Evolutionary conservation across 2,888 invertebrate species (phyloP).

Genomic region (Meloe dianella): DNA sequence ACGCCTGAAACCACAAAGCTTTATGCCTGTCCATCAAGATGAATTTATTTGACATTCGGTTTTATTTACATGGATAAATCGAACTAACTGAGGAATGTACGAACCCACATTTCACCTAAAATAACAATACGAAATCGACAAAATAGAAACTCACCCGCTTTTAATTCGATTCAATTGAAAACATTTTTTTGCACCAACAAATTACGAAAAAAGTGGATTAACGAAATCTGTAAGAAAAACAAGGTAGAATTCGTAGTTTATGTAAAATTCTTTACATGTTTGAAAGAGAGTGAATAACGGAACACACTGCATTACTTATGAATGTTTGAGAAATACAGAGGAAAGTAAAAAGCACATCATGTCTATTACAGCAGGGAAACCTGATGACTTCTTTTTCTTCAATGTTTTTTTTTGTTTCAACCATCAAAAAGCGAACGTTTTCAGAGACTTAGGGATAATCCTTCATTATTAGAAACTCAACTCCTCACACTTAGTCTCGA

Average conservation of each 20-base stretch:
- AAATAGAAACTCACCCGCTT: background rate
- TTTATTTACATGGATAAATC: slow-evolving; percentile 17
- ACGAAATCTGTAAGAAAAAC: background rate
- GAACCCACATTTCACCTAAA: background rate
- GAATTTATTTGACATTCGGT: slow-evolving; percentile 24
- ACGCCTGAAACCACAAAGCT: slow-evolving; percentile 19
- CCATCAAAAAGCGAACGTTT: slow-evolving; percentile 47
- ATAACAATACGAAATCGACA: background rate
- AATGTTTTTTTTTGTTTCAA: slow-evolving; percentile 39
- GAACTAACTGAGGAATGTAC: slow-evolving; percentile 17
- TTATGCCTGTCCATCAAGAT: slow-evolving; percentile 22
- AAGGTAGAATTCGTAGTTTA: slow-evolving; percentile 13
- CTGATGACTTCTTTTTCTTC: slow-evolving; percentile 47
- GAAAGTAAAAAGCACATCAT: slow-evolving; percentile 27
- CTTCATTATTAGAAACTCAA: slow-evolving; percentile 39
- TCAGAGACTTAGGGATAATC: slow-evolving; percentile 42
- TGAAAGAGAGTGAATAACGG: slow-evolving; percentile 22
- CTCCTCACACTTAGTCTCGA: slow-evolving; percentile 17
- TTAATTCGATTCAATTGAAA: background rate
- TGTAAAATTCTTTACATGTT: slow-evolving; percentile 30
- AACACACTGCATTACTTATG: slow-evolving; percentile 30
- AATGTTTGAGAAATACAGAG: slow-evolving; percentile 24
- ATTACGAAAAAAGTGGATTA: background rate
- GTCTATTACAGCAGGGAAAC: slow-evolving; percentile 41
- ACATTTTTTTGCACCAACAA: slow-evolving; percentile 3